Conservation (phyloP, 1,140 invertebrate species). For the Sminthurides bifidus region DNA sequence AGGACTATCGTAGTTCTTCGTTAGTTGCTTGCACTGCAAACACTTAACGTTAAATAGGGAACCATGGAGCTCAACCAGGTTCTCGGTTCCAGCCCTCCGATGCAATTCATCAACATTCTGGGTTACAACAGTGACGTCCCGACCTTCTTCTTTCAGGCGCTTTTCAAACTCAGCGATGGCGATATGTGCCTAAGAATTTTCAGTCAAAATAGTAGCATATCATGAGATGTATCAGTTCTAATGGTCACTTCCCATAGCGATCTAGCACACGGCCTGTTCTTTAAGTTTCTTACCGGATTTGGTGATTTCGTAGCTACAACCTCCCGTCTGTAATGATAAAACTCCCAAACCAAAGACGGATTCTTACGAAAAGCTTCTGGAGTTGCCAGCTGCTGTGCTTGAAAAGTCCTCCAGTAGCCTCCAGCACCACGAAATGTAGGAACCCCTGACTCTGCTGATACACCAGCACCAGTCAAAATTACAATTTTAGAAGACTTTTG, state of each 20-base stretch:
- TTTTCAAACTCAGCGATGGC: conserved; percentile 67
- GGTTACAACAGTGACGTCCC: conserved; percentile 61
- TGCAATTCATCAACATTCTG: conserved; percentile 91
- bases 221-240: background rate
- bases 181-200: conserved; percentile 53
- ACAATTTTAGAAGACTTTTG: conserved; percentile 47
- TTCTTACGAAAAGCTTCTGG: conserved; percentile 51
- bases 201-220: background rate
- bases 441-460: conserved; percentile 65
- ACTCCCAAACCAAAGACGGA: conserved; percentile 65
- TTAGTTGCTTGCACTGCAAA: conserved; percentile 57
- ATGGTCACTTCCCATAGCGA: too few species aligned
- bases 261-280: too few species aligned
- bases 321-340: conserved; percentile 61
- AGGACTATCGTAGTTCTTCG: conserved; percentile 61
- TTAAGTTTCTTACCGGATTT: conserved; percentile 49
- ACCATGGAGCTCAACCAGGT: conserved; percentile 80
- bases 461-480: conserved; percentile 61
- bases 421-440: conserved; percentile 66
- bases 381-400: conserved; percentile 51
- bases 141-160: conserved; percentile 45
- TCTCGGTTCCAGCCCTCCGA: conserved; percentile 61
- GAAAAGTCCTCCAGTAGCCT: conserved; percentile 63
- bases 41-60: conserved; percentile 73
- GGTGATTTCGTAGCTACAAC: conserved; percentile 50